These are phyloP conservation scores for Drosophila testacea DNA, from an alignment of 2,888 invertebrate genomes.

Conservation along the genomic window DNA sequence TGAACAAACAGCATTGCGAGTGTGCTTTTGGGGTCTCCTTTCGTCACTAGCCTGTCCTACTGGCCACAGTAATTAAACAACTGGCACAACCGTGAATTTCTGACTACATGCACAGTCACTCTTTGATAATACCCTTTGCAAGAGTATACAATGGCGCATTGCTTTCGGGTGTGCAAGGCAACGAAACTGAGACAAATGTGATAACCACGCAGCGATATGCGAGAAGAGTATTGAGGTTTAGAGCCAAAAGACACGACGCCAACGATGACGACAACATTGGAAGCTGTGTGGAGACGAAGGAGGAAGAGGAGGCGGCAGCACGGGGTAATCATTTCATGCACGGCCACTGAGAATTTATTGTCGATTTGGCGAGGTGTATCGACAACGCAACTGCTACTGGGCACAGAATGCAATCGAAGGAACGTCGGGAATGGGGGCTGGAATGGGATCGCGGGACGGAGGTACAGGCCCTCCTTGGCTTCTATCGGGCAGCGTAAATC, in stretches of 20 bases:
- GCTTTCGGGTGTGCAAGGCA: conserved; percentile 38
- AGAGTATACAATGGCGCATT: conserved; percentile 17
- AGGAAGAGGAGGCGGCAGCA: not conserved
- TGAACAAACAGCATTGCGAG: no score
- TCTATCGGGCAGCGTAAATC: conserved; percentile 71
- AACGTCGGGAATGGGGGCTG: not conserved
- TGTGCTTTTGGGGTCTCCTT: no score
- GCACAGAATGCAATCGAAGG: conserved; percentile 73
- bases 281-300: not conserved
- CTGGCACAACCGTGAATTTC: no score
- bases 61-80: no score
- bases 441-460: conserved; percentile 8
- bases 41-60: no score
- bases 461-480: conserved; percentile 45
- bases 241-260: conserved; percentile 66
- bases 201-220: conserved; percentile 81
- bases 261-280: conserved; percentile 56
- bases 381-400: conserved; percentile 85
- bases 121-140: conserved; percentile 2
- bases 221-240: conserved; percentile 50
- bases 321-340: conserved; percentile 64
- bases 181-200: conserved; percentile 80
- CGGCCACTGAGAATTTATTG: conserved; percentile 84
- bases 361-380: conserved; percentile 84
- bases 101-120: not conserved